Percentiles rank a stretch among this genome's conserved stretches.
phyloP scores from a whole-genome alignment of 1,140 invertebrate species.

The Diprion similis region DNA sequence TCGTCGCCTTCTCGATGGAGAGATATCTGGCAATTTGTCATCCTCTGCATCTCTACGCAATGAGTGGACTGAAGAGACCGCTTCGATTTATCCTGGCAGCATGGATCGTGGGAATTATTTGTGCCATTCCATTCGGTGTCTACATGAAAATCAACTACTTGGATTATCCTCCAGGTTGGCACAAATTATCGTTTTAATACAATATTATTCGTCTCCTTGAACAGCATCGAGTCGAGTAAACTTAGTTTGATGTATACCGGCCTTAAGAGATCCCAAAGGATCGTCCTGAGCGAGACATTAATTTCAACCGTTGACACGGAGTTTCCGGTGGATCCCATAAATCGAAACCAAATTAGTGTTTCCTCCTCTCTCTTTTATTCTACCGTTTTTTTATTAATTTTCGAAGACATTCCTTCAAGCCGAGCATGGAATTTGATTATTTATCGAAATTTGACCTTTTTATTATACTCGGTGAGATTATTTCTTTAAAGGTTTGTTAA shows the following conservation, averaged over 20 bases:
- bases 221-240: not conserved
- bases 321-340: not conserved
- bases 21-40: conserved; percentile 93
- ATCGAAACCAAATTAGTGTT: not conserved
- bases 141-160: conserved; percentile 75
- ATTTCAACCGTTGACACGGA: not conserved
- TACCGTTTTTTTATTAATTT: too few species aligned
- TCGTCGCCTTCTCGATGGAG: conserved; percentile 87
- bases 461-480: too few species aligned
- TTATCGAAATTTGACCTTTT: too few species aligned
- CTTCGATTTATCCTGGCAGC: conserved; percentile 80
- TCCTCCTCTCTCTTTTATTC: not conserved
- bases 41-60: conserved; percentile 79
- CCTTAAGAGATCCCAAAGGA: not conserved
- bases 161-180: conserved; percentile 72
- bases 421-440: too few species aligned
- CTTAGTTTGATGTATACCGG: not conserved
- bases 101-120: conserved; percentile 79
- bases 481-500: too few species aligned
- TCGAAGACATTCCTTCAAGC: too few species aligned
- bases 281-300: not conserved
- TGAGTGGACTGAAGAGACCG: conserved; percentile 81
- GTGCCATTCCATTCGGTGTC: conserved; percentile 81
- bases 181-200: conserved; percentile 11
- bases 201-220: not conserved